Evolutionary conservation across 2,113 vertebrate species (phyloP).

Genomic region (Podocnemis expansa): DNA sequence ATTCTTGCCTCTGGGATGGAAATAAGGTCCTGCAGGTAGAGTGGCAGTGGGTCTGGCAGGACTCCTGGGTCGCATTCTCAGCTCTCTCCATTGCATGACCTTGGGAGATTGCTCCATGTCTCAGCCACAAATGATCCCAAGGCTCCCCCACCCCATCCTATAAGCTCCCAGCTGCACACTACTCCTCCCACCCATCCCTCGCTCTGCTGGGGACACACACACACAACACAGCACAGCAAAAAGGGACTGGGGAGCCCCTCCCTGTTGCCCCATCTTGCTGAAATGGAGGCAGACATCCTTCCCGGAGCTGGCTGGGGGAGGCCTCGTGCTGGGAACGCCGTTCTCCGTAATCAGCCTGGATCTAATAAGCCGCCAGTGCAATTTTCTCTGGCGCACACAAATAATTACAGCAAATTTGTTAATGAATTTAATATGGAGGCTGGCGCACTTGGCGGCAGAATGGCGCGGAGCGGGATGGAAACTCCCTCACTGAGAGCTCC

Average conservation of each 20-base stretch:
- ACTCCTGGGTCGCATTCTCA: background rate
- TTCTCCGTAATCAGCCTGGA: background rate
- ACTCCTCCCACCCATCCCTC: background rate
- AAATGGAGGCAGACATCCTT: background rate
- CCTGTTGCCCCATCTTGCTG: background rate
- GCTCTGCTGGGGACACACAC: background rate
- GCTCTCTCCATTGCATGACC: background rate
- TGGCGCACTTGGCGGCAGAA: background rate
- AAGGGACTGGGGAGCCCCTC: background rate
- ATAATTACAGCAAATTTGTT: background rate
- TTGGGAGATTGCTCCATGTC: background rate
- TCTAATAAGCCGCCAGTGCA: background rate
- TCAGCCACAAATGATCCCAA: background rate
- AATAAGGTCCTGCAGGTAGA: background rate
- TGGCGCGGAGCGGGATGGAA: background rate
- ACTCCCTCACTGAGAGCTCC: background rate
- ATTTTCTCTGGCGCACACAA: background rate
- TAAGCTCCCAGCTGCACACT: background rate
- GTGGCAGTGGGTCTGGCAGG: background rate
- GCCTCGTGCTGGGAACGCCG: background rate
- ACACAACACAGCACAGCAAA: background rate
- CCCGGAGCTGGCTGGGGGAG: background rate
- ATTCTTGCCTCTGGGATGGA: background rate
- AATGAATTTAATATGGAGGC: background rate
- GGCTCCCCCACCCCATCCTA: background rate